phyloP scores from a whole-genome alignment of 2,113 vertebrate species.

The human region GRCh38 chr12:66792001-66792500 shows the following conservation, averaged over 20 bases:
- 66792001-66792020: neutral
- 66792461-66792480: too few relatives aligned
- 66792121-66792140: constrained; percentile 23
- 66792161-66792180: constrained; percentile 47
- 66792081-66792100: neutral
- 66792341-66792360: too few relatives aligned
- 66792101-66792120: constrained; percentile 16
- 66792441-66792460: too few relatives aligned
- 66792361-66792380: too few relatives aligned
- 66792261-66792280: too few relatives aligned
- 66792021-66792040: neutral
- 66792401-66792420: too few relatives aligned
- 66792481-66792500: too few relatives aligned
- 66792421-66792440: too few relatives aligned
- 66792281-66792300: too few relatives aligned
- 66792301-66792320: too few relatives aligned
- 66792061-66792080: neutral
- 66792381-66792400: too few relatives aligned
- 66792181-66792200: neutral
- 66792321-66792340: too few relatives aligned
- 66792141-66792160: constrained; percentile 60
- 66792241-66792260: neutral
- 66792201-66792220: constrained; percentile 21
- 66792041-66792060: neutral
- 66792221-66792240: constrained; percentile 50